Evolutionary conservation across 1,140 invertebrate genomes (phyloP), one percentile per base, ranked within the genome.

Genomic region (Drosophila prosaltans): DNA sequence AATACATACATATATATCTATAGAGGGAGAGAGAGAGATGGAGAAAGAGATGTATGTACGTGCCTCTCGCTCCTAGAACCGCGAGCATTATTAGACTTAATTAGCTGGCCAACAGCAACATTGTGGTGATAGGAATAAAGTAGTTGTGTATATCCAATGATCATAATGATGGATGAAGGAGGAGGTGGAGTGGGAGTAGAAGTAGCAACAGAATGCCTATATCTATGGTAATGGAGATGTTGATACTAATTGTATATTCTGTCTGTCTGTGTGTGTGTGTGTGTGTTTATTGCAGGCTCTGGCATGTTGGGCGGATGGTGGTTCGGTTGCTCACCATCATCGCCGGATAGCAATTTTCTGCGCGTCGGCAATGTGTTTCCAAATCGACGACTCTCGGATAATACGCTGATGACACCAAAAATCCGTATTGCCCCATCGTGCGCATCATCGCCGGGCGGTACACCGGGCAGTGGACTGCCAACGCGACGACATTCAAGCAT

Each of bases 351-450:
- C 88, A 97, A 98, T 93, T 97, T 97, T 93, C 93, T 98, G 83
- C 94, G 96, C 48, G 97, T 98, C 2, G 94, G 95, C 43, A 97
- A 95, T 83, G 92, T 92, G 74, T 96, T 97, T 90, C 95, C 96
- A 21, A 97, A 95, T 90, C 95, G 97, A 57, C 95, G 97, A 40
- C 94, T 98, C 26, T 98, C 97, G 3, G 97, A 98, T 93, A 98
- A 98, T 92, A 97, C 97, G 26, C 93, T 98, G 78, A 97, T 97
- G 95, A 96, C 97, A 28, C 96, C 97, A 9, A 98, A 97, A 93
- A 97, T 97, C 74, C 94, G 95, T 10, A 95, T 97, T 41, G 96
- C 96, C 2, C 96, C 96, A 41, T 97, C 96, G n/a, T 97, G 96
- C 90, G 96, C 95, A 2, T 97, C 96, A 10, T 97, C 96, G 2